Conservation (phyloP, 2,888 invertebrate species). For the Caenorhabditis sp. region DNA sequence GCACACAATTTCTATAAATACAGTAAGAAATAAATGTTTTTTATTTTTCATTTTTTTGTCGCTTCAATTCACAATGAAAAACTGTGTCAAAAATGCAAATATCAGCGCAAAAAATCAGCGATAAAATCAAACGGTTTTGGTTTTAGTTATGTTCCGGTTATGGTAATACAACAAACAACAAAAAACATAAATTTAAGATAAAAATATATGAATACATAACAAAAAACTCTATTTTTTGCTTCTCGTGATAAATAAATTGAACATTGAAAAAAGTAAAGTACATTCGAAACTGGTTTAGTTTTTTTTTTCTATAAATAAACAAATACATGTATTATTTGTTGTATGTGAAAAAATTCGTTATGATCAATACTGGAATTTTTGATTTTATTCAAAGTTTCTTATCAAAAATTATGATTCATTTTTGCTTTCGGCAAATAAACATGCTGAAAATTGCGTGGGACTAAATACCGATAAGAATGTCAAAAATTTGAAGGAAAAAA, state of each 20-base stretch:
- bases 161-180: neutral
- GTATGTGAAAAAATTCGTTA: neutral
- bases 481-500: too few species aligned
- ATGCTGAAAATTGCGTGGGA: neutral
- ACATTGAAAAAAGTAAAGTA: neutral
- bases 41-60: too few species aligned
- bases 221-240: neutral
- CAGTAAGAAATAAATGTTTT: too few species aligned
- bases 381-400: neutral
- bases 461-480: too few species aligned
- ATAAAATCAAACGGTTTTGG: neutral
- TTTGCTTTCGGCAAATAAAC: neutral
- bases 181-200: constrained; percentile 9
- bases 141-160: neutral
- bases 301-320: neutral
- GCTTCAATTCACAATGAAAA: neutral
- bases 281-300: neutral
- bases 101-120: neutral
- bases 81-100: neutral
- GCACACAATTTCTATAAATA: too few species aligned
- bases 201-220: too few species aligned
- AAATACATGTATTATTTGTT: neutral
- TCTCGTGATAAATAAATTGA: too few species aligned
- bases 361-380: neutral
- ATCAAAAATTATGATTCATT: neutral